Percentiles rank a stretch among this genome's conserved stretches.
phyloP scores from a whole-genome alignment of 2,797 vertebrate species.

The Pygocentrus nattereri region DNA sequence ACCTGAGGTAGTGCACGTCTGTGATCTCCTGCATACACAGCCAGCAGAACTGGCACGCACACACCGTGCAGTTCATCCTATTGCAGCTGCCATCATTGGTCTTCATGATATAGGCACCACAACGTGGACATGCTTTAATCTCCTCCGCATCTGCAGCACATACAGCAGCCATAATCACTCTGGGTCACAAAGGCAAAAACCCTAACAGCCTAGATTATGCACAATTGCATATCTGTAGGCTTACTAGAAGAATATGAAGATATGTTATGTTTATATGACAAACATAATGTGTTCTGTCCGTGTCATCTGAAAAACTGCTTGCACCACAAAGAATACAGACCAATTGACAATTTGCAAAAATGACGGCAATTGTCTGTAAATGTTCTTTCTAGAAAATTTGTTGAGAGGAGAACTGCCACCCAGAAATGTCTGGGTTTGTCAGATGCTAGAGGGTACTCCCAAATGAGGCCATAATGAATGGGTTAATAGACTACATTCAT shows the following conservation, averaged over 20 bases:
- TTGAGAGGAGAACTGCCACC: no score
- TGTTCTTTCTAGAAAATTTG: no score
- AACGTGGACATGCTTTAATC: slow-evolving; percentile 89
- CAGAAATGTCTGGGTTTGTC: no score
- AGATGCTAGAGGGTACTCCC: no score
- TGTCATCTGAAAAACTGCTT: no score
- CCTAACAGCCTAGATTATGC: background rate
- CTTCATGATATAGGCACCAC: slow-evolving; percentile 91
- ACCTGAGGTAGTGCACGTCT: slow-evolving; percentile 91
- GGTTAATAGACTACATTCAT: no score
- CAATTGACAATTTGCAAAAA: no score
- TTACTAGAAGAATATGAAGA: background rate
- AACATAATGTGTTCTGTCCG: no score
- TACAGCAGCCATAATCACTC: slow-evolving; percentile 29
- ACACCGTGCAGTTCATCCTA: slow-evolving; percentile 90
- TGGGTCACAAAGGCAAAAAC: background rate
- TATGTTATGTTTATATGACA: background rate
- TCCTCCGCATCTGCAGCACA: slow-evolving; percentile 80
- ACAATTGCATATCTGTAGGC: background rate
- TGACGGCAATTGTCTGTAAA: no score
- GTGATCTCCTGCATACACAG: slow-evolving; percentile 92
- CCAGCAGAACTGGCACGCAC: slow-evolving; percentile 93
- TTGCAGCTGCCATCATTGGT: slow-evolving; percentile 91
- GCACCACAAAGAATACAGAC: no score
- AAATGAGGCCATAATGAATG: no score